Conservation (phyloP, 2,113 vertebrate species). For the Gobiocypris rarus region DNA sequence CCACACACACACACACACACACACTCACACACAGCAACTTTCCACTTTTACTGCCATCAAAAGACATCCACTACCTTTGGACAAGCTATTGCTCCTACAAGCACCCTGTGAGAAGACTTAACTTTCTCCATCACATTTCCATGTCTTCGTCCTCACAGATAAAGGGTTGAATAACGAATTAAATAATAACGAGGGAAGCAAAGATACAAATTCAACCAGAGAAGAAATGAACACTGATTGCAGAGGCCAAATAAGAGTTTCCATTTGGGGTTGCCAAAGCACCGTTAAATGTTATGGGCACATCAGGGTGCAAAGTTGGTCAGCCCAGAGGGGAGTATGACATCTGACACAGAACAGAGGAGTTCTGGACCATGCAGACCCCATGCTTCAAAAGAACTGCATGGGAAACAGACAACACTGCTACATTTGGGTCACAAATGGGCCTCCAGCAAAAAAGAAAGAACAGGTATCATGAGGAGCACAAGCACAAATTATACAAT, state of each 20-base stretch:
- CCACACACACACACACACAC: too few species aligned
- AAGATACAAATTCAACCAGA: conserved; percentile 58
- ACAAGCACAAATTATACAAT: not conserved
- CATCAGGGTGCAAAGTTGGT: conserved; percentile 75
- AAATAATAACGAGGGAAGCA: conserved; percentile 60
- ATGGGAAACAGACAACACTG: conserved; percentile 48
- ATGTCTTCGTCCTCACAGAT: conserved; percentile 54
- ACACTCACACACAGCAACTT: too few species aligned
- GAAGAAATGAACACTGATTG: conserved; percentile 68
- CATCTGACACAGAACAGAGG: conserved; percentile 81
- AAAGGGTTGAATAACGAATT: conserved; percentile 65
- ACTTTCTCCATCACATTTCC: too few species aligned
- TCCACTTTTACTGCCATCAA: conserved; percentile 21
- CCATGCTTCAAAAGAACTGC: conserved; percentile 74
- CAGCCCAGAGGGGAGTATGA: conserved; percentile 78
- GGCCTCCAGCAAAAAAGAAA: conserved; percentile 17
- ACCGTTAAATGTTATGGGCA: conserved; percentile 82
- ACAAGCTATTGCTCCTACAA: too few species aligned
- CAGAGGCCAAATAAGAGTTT: conserved; percentile 77
- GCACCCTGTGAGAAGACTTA: too few species aligned
- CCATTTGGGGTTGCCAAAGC: conserved; percentile 77
- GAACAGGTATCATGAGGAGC: conserved; percentile 12
- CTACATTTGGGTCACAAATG: conserved; percentile 24
- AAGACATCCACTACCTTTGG: not conserved
- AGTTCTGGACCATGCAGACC: conserved; percentile 70